Conservation (phyloP, 2,888 invertebrate genomes). For the Caenorhabditis sp. region DNA sequence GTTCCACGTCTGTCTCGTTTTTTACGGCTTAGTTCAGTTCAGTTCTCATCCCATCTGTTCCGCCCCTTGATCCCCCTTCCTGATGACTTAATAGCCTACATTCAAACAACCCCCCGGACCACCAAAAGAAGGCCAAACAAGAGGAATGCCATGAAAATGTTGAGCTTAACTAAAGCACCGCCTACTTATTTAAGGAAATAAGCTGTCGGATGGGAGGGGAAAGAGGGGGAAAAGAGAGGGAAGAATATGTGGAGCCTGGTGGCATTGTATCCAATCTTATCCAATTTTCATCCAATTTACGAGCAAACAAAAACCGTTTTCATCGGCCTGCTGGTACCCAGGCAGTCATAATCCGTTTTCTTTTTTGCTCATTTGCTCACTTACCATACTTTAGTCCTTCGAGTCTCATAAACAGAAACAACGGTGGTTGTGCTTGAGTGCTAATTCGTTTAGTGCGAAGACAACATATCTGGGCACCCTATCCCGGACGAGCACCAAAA, state of each 20-base stretch:
- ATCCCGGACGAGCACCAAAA: constrained; percentile 3
- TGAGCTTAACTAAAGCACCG: constrained; percentile 61
- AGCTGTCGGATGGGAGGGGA: constrained; percentile 21
- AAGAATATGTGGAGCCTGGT: not conserved
- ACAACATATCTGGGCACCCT: constrained; percentile 49
- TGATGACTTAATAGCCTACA: constrained; percentile 62
- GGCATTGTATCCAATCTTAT: constrained; percentile 56
- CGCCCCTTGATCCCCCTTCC: constrained; percentile 28
- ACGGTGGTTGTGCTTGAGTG: constrained; percentile 50
- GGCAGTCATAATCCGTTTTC: constrained; percentile 11
- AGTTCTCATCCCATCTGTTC: constrained; percentile 2
- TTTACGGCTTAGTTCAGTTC: not conserved
- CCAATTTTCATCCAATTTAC: constrained; percentile 52
- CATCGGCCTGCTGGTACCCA: constrained; percentile 39
- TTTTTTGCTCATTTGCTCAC: constrained; percentile 7
- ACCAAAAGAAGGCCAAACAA: constrained; percentile 13
- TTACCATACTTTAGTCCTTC: constrained; percentile 37
- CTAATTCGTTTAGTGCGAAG: constrained; percentile 59
- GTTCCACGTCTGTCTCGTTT: not conserved
- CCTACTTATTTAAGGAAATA: constrained; percentile 61
- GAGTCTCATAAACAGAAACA: constrained; percentile 15
- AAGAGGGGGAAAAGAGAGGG: too few relatives aligned
- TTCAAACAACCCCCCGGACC: constrained; percentile 28
- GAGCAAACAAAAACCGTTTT: constrained; percentile 40
- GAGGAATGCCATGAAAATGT: constrained; percentile 49